Evolutionary conservation across 1,140 invertebrate species (phyloP).

Genomic region (Parapsyche elsis): DNA sequence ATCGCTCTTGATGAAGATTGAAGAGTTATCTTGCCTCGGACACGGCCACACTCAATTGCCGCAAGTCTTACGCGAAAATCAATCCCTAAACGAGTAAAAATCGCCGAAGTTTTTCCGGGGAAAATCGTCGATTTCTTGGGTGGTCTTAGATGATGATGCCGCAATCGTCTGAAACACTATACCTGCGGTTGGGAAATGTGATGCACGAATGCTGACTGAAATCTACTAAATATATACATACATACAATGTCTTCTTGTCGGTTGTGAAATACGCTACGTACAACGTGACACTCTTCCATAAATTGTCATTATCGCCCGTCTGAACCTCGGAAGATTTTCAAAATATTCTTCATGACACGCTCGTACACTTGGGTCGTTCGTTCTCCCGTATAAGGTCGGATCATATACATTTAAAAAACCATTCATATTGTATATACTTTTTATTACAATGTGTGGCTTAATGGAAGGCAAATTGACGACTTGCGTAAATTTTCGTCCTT

Average conservation of each 20-base stretch:
- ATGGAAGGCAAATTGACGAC: background rate
- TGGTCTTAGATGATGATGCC: slow-evolving; percentile 4
- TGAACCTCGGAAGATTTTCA: background rate
- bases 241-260: too few species aligned
- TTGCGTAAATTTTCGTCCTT: background rate
- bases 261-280: too few species aligned
- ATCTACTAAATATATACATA: too few species aligned
- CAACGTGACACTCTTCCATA: slow-evolving; percentile 3
- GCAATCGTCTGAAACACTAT: background rate
- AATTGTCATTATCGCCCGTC: slow-evolving; percentile 41
- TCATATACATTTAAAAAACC: background rate
- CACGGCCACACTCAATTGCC: slow-evolving; percentile 5
- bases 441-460: background rate
- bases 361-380: background rate
- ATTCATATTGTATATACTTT: background rate
- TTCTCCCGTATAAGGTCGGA: slow-evolving; percentile 2
- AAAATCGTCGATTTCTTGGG: background rate
- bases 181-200: background rate
- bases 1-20: slow-evolving; percentile 29
- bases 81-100: background rate
- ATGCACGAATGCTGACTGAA: too few species aligned
- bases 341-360: background rate
- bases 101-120: background rate
- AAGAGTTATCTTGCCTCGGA: slow-evolving; percentile 33
- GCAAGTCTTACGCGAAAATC: background rate